phyloP scores from a whole-genome alignment of 2,797 vertebrate species.

The Falco columbarius region DNA sequence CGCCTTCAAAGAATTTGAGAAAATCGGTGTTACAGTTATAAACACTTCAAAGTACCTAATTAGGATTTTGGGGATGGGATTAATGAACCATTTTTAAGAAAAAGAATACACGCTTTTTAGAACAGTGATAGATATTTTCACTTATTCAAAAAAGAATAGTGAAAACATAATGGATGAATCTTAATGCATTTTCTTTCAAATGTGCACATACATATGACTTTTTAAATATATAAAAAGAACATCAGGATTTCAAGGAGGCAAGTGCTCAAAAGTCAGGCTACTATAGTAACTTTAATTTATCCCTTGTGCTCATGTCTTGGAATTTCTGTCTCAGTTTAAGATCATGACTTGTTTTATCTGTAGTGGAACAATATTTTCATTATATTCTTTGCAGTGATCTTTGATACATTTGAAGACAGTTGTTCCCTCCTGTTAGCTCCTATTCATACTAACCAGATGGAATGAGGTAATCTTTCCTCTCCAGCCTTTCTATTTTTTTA shows the following conservation, averaged over 20 bases:
- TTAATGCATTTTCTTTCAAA: background rate
- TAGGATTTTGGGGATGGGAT: background rate
- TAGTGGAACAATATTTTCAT: background rate
- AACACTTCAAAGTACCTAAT: conserved; percentile 6
- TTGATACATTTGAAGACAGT: background rate
- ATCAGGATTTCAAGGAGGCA: background rate
- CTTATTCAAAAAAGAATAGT: background rate
- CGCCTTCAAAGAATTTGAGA: conserved; percentile 8
- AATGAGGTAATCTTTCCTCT: background rate
- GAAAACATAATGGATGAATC: background rate
- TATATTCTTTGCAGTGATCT: background rate
- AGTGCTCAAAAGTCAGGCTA: background rate
- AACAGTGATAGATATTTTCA: background rate
- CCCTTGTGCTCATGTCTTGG: background rate
- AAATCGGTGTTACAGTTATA: background rate
- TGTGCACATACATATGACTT: accelerated
- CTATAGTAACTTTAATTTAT: background rate
- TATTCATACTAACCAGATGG: background rate
- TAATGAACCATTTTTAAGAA: conserved; percentile 13
- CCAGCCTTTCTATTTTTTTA: background rate
- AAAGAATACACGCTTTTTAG: background rate
- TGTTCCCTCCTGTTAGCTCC: background rate
- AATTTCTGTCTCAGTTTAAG: background rate
- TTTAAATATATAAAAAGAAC: background rate
- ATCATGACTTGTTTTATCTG: background rate